A percentile compares a stretch with the other conserved stretches of the same genome.
phyloP scores from a whole-genome alignment of 92 coral and sea anemone species.

The Plumapathes pennacea region DNA sequence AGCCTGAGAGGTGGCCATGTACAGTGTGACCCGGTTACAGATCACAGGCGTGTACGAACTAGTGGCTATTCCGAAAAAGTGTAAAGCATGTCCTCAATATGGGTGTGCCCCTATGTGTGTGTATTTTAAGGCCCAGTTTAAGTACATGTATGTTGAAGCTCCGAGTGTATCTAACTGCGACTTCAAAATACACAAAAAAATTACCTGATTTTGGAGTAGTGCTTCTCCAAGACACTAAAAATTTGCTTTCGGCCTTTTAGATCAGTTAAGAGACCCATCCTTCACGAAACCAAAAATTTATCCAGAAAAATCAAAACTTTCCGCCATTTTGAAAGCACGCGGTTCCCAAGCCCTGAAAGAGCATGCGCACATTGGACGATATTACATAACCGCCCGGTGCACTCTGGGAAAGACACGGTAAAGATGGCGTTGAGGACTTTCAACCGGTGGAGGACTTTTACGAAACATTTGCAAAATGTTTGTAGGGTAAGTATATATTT shows the following conservation, averaged over 20 bases:
- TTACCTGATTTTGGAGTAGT: slow-evolving; percentile 70
- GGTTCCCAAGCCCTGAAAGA: no score
- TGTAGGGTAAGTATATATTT: slow-evolving; percentile 57
- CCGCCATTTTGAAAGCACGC: slow-evolving; percentile 72
- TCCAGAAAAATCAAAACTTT: no score
- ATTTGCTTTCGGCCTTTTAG: slow-evolving; percentile 60
- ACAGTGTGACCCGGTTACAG: no score
- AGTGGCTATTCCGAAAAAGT: no score
- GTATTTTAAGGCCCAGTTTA: no score
- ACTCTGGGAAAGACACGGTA: slow-evolving; percentile 62
- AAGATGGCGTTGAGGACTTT: slow-evolving; percentile 97
- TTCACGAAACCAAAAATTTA: background rate
- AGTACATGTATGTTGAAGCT: no score
- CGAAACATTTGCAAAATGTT: slow-evolving; percentile 68
- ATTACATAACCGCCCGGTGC: slow-evolving; percentile 31
- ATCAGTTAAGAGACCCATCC: slow-evolving; percentile 78
- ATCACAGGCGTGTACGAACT: no score
- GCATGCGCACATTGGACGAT: slow-evolving; percentile 55
- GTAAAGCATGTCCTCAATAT: no score
- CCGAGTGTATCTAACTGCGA: no score
- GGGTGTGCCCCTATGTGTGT: no score
- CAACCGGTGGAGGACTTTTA: slow-evolving; percentile 68
- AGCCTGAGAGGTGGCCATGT: no score
- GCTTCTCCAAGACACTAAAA: slow-evolving; percentile 28
- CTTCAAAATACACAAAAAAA: no score